phyloP scores from a whole-genome alignment of 2,888 invertebrate species.

The Dermolepida albohirtum region DNA sequence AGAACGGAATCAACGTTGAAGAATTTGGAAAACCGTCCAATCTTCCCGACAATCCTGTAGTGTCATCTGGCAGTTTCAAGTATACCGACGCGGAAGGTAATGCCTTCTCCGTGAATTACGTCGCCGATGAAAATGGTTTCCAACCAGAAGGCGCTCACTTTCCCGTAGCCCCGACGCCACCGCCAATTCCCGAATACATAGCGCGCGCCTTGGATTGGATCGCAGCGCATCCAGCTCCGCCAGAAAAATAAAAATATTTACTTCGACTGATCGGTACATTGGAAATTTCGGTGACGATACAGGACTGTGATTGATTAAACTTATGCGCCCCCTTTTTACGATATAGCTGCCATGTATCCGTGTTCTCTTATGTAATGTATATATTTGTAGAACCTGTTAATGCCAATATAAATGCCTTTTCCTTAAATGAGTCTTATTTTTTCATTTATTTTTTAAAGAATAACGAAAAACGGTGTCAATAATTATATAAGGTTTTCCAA shows the following conservation, averaged over 20 bases:
- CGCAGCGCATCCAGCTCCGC: conserved; percentile 68
- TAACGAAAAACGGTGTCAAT: too few relatives aligned
- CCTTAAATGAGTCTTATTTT: too few relatives aligned
- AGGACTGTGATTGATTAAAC: conserved; percentile 30
- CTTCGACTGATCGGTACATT: background rate
- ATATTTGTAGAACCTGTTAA: too few relatives aligned
- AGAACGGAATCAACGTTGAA: conserved; percentile 72
- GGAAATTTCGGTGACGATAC: conserved; percentile 1
- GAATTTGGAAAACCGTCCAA: conserved; percentile 65
- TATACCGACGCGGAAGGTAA: conserved; percentile 73
- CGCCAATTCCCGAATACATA: conserved; percentile 76
- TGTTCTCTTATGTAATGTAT: too few relatives aligned
- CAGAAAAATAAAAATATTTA: conserved; percentile 37
- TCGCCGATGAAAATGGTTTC: conserved; percentile 78
- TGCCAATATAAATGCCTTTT: too few relatives aligned
- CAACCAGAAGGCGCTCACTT: conserved; percentile 67
- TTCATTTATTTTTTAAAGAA: too few relatives aligned
- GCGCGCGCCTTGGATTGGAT: conserved; percentile 76
- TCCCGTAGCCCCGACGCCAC: conserved; percentile 70
- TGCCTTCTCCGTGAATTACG: conserved; percentile 68
- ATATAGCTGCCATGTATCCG: conserved; percentile 25
- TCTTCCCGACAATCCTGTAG: conserved; percentile 64
- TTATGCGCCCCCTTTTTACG: conserved; percentile 5
- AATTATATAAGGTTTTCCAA: too few relatives aligned
- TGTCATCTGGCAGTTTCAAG: conserved; percentile 68